Percentiles rank a stretch among this genome's conserved stretches.
These are phyloP conservation scores for Tolypeutes matacus DNA, from an alignment of 2,797 vertebrate species.

Conservation along the genomic window DNA sequence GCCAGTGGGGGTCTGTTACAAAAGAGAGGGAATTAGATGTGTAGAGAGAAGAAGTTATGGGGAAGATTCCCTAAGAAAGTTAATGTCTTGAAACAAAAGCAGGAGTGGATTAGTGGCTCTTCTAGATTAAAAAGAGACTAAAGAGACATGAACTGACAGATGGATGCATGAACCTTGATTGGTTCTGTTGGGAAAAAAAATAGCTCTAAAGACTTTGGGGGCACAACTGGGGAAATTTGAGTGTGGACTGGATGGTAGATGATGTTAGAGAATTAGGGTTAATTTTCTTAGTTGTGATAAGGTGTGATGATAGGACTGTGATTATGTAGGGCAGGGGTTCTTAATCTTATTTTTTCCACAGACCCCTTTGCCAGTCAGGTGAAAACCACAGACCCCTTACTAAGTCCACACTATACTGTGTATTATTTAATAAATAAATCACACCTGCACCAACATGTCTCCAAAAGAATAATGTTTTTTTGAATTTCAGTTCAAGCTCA, in stretches of 20 bases:
- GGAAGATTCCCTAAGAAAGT: neutral
- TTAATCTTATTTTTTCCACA: too few relatives aligned
- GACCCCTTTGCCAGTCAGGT: too few relatives aligned
- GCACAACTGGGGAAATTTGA: neutral
- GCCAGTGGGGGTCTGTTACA: neutral
- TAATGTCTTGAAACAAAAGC: neutral
- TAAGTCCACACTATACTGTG: too few relatives aligned
- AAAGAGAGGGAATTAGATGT: neutral
- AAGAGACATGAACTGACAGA: neutral
- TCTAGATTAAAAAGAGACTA: neutral
- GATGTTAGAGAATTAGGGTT: neutral
- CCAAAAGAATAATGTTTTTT: too few relatives aligned
- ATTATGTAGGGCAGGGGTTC: neutral
- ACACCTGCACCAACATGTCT: too few relatives aligned
- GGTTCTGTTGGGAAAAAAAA: slow-evolving; percentile 13
- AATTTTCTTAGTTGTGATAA: neutral
- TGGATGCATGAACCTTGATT: neutral
- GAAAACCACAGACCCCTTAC: too few relatives aligned
- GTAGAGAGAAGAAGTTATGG: neutral
- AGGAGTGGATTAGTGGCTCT: neutral
- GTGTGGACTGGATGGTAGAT: neutral
- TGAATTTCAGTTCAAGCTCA: too few relatives aligned
- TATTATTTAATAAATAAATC: too few relatives aligned
- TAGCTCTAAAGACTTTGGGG: neutral
- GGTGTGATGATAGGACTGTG: neutral